Evolutionary conservation across 2,113 vertebrate species (phyloP), one percentile per base, ranked within the genome.

Genomic region (Chrysochloris asiatica): DNA sequence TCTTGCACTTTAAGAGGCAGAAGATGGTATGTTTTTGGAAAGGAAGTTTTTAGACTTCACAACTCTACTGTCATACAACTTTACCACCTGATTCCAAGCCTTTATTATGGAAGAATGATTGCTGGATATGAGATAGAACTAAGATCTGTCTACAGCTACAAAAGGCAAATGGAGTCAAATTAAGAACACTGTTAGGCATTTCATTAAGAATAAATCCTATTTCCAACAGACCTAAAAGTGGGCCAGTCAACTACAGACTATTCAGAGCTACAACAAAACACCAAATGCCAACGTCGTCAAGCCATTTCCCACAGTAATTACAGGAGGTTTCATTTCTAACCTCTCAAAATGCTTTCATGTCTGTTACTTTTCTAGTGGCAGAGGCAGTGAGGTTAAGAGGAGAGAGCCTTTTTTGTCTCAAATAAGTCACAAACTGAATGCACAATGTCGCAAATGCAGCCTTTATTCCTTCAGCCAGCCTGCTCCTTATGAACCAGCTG

Each of bases 231-330:
- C 69, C 54, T 28, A 65, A 45, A 13, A 17, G 14, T 22, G 69
- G 28, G 48, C 41, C 52, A 72, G 54, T 73, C 75, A 76, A 88
- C 26, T 38, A 41, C 54, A 26, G n/a, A 28, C 78, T 61, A 43
- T 81, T 72, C 21, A 88, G n/a, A 90, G 48, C 78, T 11, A 71
- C 7, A 71, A 47, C 36, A 80, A 84, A 93, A 88, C 36, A 84
- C 30, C 73, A 43, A 86, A 88, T 85, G 43, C 91, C 69, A 83
- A 79, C 19, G 24, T 2, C 52, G 45, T 56, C 38, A 90, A 92
- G 81, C 67, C 56, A 50, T 75, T 95, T 94, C 83, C 93, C 80
- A 59, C 4, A 21, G 77, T 86, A 92, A 95, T 94, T 87, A 91
- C 81, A 36, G 10, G 77, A 92, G 56, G 14, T 82, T 93, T 54